Conservation (phyloP, 2,888 invertebrate species). For the Lamproptera curius region DNA sequence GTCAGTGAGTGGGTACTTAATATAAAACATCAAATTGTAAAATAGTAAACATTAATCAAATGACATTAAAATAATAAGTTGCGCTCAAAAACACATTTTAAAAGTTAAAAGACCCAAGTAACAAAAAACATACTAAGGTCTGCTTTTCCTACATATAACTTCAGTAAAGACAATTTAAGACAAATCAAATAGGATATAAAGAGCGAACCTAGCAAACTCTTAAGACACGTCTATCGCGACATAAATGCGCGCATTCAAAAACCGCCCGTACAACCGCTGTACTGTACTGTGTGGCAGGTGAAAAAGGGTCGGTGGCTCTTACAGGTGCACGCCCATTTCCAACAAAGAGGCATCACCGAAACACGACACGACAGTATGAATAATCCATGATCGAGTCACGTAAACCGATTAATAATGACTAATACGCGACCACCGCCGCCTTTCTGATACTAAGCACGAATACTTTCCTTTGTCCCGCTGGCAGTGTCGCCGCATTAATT, state of each 20-base stretch:
- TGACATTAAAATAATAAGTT: too few relatives aligned
- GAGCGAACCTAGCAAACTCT: neutral
- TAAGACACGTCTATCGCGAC: neutral
- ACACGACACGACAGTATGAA: too few relatives aligned
- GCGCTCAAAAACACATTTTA: too few relatives aligned
- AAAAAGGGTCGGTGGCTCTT: slow-evolving; percentile 62
- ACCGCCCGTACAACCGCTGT: slow-evolving; percentile 47
- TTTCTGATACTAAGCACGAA: neutral
- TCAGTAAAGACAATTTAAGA: too few relatives aligned
- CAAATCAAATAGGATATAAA: slow-evolving; percentile 2
- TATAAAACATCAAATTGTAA: too few relatives aligned
- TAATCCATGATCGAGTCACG: slow-evolving; percentile 1
- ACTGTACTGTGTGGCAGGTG: slow-evolving; percentile 62
- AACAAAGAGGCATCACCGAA: neutral
- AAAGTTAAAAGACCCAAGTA: too few relatives aligned
- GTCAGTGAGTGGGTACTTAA: too few relatives aligned
- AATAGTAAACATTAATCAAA: too few relatives aligned
- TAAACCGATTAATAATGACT: neutral
- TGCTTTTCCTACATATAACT: too few relatives aligned
- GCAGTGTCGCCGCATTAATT: neutral
- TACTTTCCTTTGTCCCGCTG: neutral
- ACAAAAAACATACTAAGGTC: too few relatives aligned
- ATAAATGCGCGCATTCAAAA: slow-evolving; percentile 27
- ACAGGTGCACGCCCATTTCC: slow-evolving; percentile 43
- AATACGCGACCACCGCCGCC: neutral